phyloP scores from a whole-genome alignment of 2,888 invertebrate species.

The Diplazon laetatorius region DNA sequence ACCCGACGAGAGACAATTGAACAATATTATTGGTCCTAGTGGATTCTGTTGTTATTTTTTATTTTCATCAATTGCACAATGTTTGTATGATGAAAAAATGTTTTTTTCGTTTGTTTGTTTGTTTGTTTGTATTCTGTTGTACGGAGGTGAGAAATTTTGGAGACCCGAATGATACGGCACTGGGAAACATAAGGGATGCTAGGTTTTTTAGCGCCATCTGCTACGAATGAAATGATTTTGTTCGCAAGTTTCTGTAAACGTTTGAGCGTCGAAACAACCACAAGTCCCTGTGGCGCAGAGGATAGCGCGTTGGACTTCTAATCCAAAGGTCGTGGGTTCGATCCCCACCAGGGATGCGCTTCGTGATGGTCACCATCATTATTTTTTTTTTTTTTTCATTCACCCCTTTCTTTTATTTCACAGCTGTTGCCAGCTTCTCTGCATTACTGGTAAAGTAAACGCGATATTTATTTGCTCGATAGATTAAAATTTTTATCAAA shows the following conservation, averaged over 20 bases:
- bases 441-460: too few relatives aligned
- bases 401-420: constrained; percentile 15
- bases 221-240: constrained; percentile 16
- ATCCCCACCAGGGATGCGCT: constrained; percentile 81
- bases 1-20: too few relatives aligned
- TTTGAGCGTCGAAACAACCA: constrained; percentile 23
- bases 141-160: background rate
- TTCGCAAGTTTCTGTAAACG: background rate
- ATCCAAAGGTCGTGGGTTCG: constrained; percentile 82
- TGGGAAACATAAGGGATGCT: constrained; percentile 59
- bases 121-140: background rate
- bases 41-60: too few relatives aligned
- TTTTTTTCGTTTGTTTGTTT: background rate
- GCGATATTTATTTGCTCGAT: too few relatives aligned
- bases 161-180: constrained; percentile 52
- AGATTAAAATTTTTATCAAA: too few relatives aligned
- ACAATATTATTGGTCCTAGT: too few relatives aligned
- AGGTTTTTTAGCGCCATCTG: constrained; percentile 69
- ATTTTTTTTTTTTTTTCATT: constrained; percentile 23
- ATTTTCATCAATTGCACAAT: too few relatives aligned
- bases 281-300: constrained; percentile 82
- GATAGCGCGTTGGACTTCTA: constrained; percentile 82
- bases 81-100: background rate
- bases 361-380: constrained; percentile 41
- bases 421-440: too few relatives aligned